Conservation (phyloP, 2,888 invertebrate genomes). For the Hemithea aestivaria region DNA sequence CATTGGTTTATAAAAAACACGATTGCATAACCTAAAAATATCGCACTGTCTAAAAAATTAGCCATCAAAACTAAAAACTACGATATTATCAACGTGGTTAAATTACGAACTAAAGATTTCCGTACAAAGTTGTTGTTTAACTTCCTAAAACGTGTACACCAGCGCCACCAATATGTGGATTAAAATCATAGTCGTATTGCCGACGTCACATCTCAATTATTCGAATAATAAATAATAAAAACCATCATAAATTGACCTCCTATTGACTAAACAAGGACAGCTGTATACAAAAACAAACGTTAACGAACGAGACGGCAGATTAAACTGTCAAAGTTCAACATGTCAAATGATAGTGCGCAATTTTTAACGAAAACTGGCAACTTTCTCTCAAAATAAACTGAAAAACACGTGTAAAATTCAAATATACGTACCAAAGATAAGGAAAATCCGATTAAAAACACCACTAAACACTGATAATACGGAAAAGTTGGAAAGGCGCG, state of each 20-base stretch:
- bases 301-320: conserved; percentile 12
- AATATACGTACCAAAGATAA: conserved; percentile 1
- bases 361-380: conserved; percentile 3
- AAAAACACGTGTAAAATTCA: not conserved
- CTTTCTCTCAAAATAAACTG: conserved; percentile 6
- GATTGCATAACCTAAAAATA: too few species aligned
- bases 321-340: conserved; percentile 17
- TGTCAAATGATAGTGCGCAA: conserved; percentile 8
- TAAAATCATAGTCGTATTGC: too few species aligned
- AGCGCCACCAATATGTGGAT: not conserved
- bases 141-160: conserved; percentile 11
- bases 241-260: conserved; percentile 7
- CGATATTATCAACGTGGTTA: too few species aligned
- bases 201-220: conserved; percentile 6
- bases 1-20: too few species aligned
- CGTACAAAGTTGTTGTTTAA: not conserved
- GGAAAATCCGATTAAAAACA: conserved; percentile 6
- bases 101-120: too few species aligned
- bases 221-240: not conserved
- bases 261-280: not conserved
- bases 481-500: conserved; percentile 14
- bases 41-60: too few species aligned
- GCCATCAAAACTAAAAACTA: too few species aligned
- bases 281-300: not conserved
- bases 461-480: not conserved